These are phyloP conservation scores for Agrilus cyanescens DNA, from an alignment of 2,888 invertebrate genomes.

Conservation along the genomic window DNA sequence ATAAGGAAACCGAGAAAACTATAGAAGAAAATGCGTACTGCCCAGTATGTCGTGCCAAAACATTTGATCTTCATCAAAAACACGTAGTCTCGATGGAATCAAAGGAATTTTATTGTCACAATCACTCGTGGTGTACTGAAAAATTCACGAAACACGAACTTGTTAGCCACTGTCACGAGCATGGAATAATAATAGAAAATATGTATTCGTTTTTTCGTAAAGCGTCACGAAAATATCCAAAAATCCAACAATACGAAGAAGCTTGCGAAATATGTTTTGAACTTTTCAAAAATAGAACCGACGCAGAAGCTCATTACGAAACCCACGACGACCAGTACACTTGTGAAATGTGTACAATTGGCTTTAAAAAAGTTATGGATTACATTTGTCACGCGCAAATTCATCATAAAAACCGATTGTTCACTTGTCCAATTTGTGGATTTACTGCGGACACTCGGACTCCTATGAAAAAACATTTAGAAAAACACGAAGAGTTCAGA, in stretches of 20 bases:
- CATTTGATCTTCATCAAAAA: conserved; percentile 13
- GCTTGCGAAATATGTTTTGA: neutral
- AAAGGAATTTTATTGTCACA: conserved; percentile 9
- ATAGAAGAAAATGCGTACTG: conserved; percentile 7
- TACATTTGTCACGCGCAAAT: neutral
- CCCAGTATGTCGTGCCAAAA: too few species aligned
- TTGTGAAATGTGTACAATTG: conserved; percentile 41
- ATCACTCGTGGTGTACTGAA: conserved; percentile 1
- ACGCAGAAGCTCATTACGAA: conserved; percentile 19
- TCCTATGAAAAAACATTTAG: too few species aligned
- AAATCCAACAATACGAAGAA: too few species aligned
- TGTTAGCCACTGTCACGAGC: conserved; percentile 7
- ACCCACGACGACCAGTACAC: conserved; percentile 28
- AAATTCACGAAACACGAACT: conserved; percentile 8
- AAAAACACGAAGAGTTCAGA: too few species aligned
- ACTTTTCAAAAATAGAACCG: conserved; percentile 8
- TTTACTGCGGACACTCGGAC: neutral
- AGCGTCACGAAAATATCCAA: conserved; percentile 3
- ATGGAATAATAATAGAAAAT: conserved; percentile 4
- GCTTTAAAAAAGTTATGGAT: conserved; percentile 35
- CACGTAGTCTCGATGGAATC: conserved; percentile 14
- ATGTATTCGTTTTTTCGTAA: conserved; percentile 8
- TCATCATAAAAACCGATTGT: neutral
- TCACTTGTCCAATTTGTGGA: conserved; percentile 1
- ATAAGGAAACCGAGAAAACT: conserved; percentile 15